A percentile compares a stretch with the other conserved stretches of the same genome.
phyloP scores from a whole-genome alignment of 2,113 vertebrate species.

The Xiphorhynchus elegans region DNA sequence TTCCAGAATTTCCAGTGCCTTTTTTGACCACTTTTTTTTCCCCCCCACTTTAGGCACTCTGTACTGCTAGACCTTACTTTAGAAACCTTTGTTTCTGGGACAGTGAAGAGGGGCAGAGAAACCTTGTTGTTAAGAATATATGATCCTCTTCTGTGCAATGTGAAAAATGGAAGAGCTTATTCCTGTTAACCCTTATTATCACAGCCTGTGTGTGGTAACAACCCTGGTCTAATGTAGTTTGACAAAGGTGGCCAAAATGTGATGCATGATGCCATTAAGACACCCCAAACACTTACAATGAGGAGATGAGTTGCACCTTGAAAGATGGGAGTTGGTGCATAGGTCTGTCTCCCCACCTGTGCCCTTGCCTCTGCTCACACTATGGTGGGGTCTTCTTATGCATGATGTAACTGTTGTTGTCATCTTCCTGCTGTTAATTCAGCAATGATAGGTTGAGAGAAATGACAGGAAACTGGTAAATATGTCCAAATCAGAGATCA shows the following conservation, averaged over 20 bases:
- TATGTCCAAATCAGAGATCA: not conserved
- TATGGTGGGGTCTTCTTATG: not conserved
- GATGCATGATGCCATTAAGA: not conserved
- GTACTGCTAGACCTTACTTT: not conserved
- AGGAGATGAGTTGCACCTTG: not conserved
- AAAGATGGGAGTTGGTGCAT: not conserved
- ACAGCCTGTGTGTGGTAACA: not conserved
- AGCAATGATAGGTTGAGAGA: not conserved
- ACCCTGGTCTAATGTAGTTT: not conserved
- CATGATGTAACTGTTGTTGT: not conserved
- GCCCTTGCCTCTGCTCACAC: not conserved
- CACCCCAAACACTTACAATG: not conserved
- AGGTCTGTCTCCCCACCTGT: not conserved
- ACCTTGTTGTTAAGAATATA: not conserved
- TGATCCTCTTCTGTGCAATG: not conserved
- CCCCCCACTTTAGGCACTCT: not conserved
- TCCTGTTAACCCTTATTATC: not conserved
- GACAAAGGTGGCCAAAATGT: not conserved
- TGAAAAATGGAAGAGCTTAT: not conserved
- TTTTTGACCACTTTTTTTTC: not conserved
- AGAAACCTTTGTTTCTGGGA: not conserved
- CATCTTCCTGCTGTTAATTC: not conserved
- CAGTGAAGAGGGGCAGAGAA: not conserved
- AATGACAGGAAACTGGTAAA: not conserved
- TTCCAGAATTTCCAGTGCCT: not conserved